Percentiles rank a stretch among this genome's conserved stretches.
Conservation (phyloP, 92 coral and sea anemone genomes). For the Blastomussa wellsi region DNA sequence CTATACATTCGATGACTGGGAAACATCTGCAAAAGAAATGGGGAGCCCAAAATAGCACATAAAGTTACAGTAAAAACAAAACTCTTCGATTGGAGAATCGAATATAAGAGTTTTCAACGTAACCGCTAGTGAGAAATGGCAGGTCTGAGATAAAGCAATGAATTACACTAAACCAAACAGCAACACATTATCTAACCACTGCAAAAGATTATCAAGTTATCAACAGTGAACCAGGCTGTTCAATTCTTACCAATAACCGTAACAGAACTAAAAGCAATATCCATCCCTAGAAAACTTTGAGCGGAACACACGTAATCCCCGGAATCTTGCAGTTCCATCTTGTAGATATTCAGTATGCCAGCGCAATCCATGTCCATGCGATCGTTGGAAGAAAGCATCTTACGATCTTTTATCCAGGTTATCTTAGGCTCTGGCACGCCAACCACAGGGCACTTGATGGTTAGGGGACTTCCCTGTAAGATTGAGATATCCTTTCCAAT, state of each 20-base stretch:
- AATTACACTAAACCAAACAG: not conserved
- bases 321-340: constrained; percentile 53
- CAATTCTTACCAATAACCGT: constrained; percentile 67
- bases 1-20: no score
- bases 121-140: no score
- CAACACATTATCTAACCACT: not conserved
- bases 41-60: no score
- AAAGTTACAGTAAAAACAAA: no score
- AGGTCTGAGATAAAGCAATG: no score
- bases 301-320: constrained; percentile 82
- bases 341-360: constrained; percentile 69
- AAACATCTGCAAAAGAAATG: no score
- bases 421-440: constrained; percentile 90
- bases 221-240: not conserved
- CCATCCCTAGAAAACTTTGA: constrained; percentile 80
- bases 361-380: constrained; percentile 72
- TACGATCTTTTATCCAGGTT: constrained; percentile 74
- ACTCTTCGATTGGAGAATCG: no score
- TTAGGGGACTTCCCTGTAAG: constrained; percentile 64
- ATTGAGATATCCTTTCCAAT: constrained; percentile 70
- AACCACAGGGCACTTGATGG: constrained; percentile 73
- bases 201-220: not conserved
- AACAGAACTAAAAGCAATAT: constrained; percentile 77
- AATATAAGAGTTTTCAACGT: no score
- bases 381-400: constrained; percentile 56